A percentile compares a stretch with the other conserved stretches of the same genome.
Conservation (phyloP, 2,888 invertebrate genomes). For the Eutolmus rufibarbis region DNA sequence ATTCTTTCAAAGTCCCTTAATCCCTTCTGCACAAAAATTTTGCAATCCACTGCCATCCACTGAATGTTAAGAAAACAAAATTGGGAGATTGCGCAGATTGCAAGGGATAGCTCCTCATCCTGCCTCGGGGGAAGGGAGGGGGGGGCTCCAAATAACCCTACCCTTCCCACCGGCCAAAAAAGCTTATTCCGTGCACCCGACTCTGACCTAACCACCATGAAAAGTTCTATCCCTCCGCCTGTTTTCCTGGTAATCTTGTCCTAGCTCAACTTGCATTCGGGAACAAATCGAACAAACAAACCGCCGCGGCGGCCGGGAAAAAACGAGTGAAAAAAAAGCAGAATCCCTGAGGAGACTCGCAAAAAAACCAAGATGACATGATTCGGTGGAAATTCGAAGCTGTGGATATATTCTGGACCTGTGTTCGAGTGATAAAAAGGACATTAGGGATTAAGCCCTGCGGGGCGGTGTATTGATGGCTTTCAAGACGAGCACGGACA, state of each 20-base stretch:
- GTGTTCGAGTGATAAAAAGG: background rate
- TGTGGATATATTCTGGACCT: background rate
- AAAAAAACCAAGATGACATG: background rate
- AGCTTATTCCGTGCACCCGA: background rate
- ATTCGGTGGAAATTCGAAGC: background rate
- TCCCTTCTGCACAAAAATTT: background rate
- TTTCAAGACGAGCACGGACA: background rate
- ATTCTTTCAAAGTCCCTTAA: background rate
- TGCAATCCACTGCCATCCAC: conserved; percentile 1
- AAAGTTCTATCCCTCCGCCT: background rate
- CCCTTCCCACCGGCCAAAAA: background rate
- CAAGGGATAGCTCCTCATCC: background rate
- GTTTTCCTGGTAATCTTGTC: conserved; percentile 21
- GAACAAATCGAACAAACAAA: conserved; percentile 28
- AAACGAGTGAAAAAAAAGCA: background rate
- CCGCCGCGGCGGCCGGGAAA: background rate
- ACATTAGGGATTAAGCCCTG: background rate
- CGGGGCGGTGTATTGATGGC: background rate
- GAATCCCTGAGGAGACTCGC: background rate
- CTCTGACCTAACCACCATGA: conserved; percentile 20
- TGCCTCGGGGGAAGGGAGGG: background rate
- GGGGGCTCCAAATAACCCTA: background rate
- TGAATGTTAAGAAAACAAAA: conserved; percentile 16
- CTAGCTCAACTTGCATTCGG: conserved; percentile 32
- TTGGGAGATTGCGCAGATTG: background rate